Evolutionary conservation across 2,888 invertebrate genomes (phyloP), one percentile per base, ranked within the genome.

Genomic region (Creontiades dilutus): DNA sequence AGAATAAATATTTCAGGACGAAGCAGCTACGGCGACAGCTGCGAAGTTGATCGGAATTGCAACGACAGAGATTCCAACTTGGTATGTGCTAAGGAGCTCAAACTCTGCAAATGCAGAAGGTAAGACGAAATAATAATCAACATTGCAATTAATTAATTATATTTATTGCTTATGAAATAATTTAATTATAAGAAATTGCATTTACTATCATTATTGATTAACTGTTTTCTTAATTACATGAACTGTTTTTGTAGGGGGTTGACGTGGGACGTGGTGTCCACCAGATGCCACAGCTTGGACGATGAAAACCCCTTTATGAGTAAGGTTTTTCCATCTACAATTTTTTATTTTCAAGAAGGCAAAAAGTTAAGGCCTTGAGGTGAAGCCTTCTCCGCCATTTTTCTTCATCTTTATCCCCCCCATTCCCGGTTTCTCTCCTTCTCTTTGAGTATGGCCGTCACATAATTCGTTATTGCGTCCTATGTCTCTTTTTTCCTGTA

Each of bases 261-360:
- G 23, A 90, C 91, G 4, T 92, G 92, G 92, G 92, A 92, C 87
- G 90, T 90, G 23, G 89, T 91, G 14, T 91, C 91, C 12, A 91
- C 91, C 46, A 90, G 90, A 28, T 92, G 92, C 84, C 92, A 92
- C 88, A 61, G 82, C 76, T 86, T 91, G 28, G 91, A 91, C 23
- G 75, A 90, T 47, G 27, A 90, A 89, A 91, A 88, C 48, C 81
- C 89, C 16, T 89, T 90, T 84, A 91, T 90, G 90, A 89, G 84
- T 89, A 52, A 81, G 88, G 7, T 37, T 37, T 37, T 37, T 37
- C 7, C n/a, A 37, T 4, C 37, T 37, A 23, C 1, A 4, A 76
- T 27, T n/a, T 27, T 76, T 27, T 19, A 55, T 55, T 55, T n/a
- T n/a, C n/a, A n/a, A n/a, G n/a, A n/a, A n/a, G n/a, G n/a, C n/a